Conservation (phyloP, 2,797 vertebrate genomes). For the Gymnothorax javanicus region DNA sequence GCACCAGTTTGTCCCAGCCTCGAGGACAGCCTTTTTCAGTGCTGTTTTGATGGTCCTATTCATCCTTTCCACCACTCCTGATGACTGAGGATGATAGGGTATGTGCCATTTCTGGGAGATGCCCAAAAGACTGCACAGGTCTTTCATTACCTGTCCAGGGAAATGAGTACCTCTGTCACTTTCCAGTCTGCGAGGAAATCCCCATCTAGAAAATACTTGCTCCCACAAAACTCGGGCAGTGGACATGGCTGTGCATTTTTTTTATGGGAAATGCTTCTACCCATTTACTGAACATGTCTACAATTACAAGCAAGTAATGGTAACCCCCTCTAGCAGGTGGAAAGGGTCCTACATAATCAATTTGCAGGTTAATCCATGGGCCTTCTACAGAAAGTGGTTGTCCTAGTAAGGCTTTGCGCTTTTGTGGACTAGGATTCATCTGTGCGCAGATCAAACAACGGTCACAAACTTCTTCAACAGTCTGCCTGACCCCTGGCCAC, state of each 20-base stretch:
- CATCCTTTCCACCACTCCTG: conserved; percentile 19
- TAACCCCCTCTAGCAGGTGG: too few relatives aligned
- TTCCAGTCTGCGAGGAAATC: too few relatives aligned
- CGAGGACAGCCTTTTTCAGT: conserved; percentile 8
- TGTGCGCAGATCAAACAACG: too few relatives aligned
- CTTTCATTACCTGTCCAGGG: neutral
- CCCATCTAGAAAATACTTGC: too few relatives aligned
- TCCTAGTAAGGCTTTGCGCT: neutral
- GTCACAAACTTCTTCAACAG: too few relatives aligned
- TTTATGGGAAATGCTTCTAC: neutral
- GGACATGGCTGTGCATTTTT: conserved; percentile 4
- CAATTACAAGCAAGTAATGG: conserved; percentile 2
- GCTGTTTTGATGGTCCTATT: conserved; percentile 8
- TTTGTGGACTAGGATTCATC: neutral
- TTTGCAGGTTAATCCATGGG: neutral
- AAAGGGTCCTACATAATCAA: too few relatives aligned
- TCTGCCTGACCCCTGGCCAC: too few relatives aligned
- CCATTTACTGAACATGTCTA: conserved; percentile 15
- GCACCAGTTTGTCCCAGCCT: too few relatives aligned
- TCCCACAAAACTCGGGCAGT: too few relatives aligned
- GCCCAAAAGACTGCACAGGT: neutral
- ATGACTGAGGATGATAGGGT: too few relatives aligned
- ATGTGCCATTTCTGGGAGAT: too few relatives aligned
- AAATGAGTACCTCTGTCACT: neutral
- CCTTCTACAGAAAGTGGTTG: neutral